A percentile compares a stretch with the other conserved stretches of the same genome.
phyloP scores from a whole-genome alignment of 2,888 invertebrate species.

The Leucania comma region DNA sequence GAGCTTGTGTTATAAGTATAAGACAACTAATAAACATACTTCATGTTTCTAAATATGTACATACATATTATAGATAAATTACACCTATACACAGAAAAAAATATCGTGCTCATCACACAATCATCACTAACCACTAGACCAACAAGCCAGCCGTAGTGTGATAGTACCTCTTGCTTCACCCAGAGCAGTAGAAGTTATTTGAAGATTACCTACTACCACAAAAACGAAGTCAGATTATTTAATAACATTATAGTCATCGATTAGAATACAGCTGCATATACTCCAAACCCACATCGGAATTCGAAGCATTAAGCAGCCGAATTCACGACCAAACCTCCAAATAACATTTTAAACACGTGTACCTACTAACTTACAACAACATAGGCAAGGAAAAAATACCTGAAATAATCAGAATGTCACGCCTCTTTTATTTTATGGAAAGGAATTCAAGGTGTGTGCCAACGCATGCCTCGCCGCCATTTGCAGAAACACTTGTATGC shows the following conservation, averaged over 20 bases:
- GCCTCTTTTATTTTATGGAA: constrained; percentile 56
- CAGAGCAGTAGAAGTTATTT: too few relatives aligned
- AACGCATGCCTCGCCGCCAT: constrained; percentile 55
- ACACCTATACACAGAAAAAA: too few relatives aligned
- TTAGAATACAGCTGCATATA: too few relatives aligned
- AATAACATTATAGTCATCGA: background rate
- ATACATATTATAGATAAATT: too few relatives aligned
- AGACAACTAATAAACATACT: too few relatives aligned
- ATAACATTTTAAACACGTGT: background rate
- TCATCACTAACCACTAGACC: too few relatives aligned
- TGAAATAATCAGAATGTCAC: constrained; percentile 50
- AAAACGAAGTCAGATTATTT: background rate
- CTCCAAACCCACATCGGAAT: background rate
- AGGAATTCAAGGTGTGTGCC: constrained; percentile 60
- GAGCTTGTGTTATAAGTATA: too few relatives aligned
- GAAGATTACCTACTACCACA: too few relatives aligned
- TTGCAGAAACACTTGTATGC: constrained; percentile 62
- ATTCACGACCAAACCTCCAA: constrained; percentile 11
- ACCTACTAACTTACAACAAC: background rate
- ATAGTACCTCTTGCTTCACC: too few relatives aligned
- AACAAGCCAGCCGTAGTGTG: too few relatives aligned
- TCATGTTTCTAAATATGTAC: too few relatives aligned
- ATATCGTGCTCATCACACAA: too few relatives aligned
- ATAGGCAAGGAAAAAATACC: constrained; percentile 36
- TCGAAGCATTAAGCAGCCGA: background rate